Percentiles rank a stretch among this genome's conserved stretches.
These are phyloP conservation scores for Drosophila leonis DNA, from an alignment of 2,888 invertebrate genomes.

Conservation along the genomic window DNA sequence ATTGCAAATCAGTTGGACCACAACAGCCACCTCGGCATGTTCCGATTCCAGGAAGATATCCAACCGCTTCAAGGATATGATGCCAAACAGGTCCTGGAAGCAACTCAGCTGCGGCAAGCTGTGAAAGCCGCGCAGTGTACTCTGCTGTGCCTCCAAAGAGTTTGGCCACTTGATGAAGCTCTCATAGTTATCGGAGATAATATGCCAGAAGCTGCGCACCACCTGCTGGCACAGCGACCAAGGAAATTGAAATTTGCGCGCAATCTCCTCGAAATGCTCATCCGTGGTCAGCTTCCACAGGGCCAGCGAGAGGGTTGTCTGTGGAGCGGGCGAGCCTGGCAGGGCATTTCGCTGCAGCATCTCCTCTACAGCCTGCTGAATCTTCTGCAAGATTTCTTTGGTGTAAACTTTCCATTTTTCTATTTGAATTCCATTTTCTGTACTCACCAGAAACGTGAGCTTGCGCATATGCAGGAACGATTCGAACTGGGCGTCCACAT, in stretches of 20 bases:
- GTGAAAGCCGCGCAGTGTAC: slow-evolving; percentile 71
- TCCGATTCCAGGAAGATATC: slow-evolving; percentile 83
- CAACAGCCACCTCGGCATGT: slow-evolving; percentile 82
- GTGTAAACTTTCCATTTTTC: too few species aligned
- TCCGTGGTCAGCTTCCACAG: slow-evolving; percentile 84
- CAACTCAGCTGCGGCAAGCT: slow-evolving; percentile 54
- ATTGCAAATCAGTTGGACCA: slow-evolving; percentile 83
- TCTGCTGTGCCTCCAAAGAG: slow-evolving; percentile 71
- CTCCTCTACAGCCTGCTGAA: slow-evolving; percentile 54
- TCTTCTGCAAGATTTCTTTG: slow-evolving; percentile 42
- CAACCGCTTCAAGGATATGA: slow-evolving; percentile 80
- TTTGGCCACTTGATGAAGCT: slow-evolving; percentile 84
- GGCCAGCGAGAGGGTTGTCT: slow-evolving; percentile 81
- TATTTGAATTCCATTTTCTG: background rate
- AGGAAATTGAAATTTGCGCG: slow-evolving; percentile 82
- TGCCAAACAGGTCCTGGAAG: slow-evolving; percentile 80
- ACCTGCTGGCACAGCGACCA: slow-evolving; percentile 78
- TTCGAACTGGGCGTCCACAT: slow-evolving; percentile 77
- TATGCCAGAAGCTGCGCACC: slow-evolving; percentile 82
- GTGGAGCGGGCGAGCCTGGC: slow-evolving; percentile 59
- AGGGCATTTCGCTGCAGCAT: slow-evolving; percentile 41
- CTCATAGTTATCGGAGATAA: slow-evolving; percentile 82
- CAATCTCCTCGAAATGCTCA: slow-evolving; percentile 84
- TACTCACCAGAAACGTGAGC: slow-evolving; percentile 80
- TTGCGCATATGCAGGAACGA: slow-evolving; percentile 81